phyloP scores from a whole-genome alignment of 2,888 invertebrate species.

The Sympetrum striolatum region DNA sequence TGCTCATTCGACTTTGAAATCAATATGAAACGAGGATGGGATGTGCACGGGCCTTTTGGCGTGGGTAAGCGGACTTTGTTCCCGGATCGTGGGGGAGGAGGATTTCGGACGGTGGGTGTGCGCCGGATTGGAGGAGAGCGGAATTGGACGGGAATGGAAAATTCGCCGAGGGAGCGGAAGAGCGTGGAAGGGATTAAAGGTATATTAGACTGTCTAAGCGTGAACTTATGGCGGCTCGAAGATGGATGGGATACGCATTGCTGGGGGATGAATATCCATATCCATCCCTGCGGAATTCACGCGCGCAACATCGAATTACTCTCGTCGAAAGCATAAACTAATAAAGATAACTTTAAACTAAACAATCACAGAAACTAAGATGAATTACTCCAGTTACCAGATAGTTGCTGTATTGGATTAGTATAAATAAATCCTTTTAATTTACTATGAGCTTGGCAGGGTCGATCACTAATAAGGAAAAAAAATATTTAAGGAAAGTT shows the following conservation, averaged over 20 bases:
- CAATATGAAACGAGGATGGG: constrained; percentile 44
- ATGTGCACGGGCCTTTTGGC: neutral
- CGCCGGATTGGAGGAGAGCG: neutral
- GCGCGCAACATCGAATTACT: too few relatives aligned
- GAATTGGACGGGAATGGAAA: neutral
- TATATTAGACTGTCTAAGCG: neutral
- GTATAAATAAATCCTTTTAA: too few relatives aligned
- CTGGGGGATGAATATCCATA: neutral
- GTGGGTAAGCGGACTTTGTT: neutral
- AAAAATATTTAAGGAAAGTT: too few relatives aligned
- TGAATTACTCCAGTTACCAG: too few relatives aligned
- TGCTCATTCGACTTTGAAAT: constrained; percentile 44
- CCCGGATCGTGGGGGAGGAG: neutral
- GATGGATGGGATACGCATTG: neutral
- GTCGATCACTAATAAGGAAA: too few relatives aligned
- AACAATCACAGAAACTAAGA: too few relatives aligned
- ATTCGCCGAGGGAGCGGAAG: neutral
- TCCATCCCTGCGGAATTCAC: too few relatives aligned
- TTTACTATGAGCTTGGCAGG: too few relatives aligned
- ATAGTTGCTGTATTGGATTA: too few relatives aligned
- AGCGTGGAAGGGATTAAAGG: neutral
- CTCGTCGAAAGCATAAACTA: too few relatives aligned
- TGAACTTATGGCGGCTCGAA: neutral
- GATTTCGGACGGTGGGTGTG: neutral
- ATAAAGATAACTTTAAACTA: too few relatives aligned